Conservation (phyloP, 1,140 invertebrate genomes). For the Neotoxoptera formosana region DNA sequence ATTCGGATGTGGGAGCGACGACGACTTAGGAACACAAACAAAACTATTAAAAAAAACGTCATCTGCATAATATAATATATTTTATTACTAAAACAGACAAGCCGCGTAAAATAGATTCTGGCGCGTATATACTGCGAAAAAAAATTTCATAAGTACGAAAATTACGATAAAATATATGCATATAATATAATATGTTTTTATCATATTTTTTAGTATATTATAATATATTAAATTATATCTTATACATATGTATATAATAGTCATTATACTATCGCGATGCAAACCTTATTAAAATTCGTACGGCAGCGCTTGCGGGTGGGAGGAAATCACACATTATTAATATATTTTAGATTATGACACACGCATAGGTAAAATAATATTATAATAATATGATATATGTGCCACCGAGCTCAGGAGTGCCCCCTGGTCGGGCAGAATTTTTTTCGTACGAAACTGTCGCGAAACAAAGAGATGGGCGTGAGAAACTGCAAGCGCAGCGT, state of each 20-base stretch:
- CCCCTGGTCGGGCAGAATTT: not conserved
- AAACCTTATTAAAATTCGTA: not conserved
- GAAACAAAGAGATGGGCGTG: conserved; percentile 12
- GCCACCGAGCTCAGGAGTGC: not conserved
- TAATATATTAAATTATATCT: too few species aligned
- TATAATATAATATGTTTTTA: too few species aligned
- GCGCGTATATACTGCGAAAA: not conserved
- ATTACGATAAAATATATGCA: too few species aligned
- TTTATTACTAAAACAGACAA: not conserved
- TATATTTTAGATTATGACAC: not conserved
- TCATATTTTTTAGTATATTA: too few species aligned
- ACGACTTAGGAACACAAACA: not conserved
- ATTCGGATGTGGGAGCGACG: not conserved
- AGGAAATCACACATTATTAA: not conserved
- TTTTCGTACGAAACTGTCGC: not conserved
- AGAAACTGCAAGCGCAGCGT: not conserved
- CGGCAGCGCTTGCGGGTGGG: too few species aligned
- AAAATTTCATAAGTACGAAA: too few species aligned
- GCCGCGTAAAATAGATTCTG: too few species aligned
- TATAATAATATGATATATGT: not conserved
- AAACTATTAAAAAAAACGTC: not conserved
- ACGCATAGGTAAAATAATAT: not conserved
- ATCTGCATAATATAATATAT: not conserved
- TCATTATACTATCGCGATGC: not conserved
- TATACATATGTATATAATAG: too few species aligned